phyloP scores from a whole-genome alignment of 2,888 invertebrate genomes.

The Macropis europaea region DNA sequence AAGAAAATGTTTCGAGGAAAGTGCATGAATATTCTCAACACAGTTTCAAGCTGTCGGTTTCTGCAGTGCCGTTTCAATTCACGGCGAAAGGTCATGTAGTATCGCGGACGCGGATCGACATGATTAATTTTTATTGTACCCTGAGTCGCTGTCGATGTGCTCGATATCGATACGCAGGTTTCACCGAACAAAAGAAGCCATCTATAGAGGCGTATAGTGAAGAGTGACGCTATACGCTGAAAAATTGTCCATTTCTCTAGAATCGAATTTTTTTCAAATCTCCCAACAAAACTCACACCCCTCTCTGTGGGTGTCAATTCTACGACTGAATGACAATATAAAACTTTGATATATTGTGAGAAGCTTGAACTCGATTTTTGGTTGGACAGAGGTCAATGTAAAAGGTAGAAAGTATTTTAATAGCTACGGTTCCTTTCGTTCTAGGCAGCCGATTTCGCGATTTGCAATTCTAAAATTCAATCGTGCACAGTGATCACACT shows the following conservation, averaged over 20 bases:
- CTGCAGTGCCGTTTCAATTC: neutral
- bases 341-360: no score
- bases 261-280: no score
- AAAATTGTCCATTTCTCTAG: neutral
- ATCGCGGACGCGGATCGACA: conserved; percentile 4
- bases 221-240: neutral
- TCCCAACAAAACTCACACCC: no score
- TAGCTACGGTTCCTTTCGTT: no score
- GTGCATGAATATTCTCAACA: conserved; percentile 8
- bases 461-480: conserved; percentile 22
- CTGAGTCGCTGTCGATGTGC: conserved; percentile 2
- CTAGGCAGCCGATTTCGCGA: no score
- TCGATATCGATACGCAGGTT: conserved; percentile 14
- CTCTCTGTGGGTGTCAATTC: no score
- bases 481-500: neutral
- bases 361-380: no score
- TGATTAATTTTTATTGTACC: conserved; percentile 37
- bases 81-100: neutral
- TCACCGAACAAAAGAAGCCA: conserved; percentile 12
- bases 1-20: neutral
- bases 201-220: neutral
- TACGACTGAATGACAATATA: no score
- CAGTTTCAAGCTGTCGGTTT: neutral
- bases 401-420: no score
- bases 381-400: no score